Percentiles rank a stretch among this genome's conserved stretches.
These are phyloP conservation scores for Dendrolimus pini DNA, from an alignment of 2,888 invertebrate species.

Conservation along the genomic window DNA sequence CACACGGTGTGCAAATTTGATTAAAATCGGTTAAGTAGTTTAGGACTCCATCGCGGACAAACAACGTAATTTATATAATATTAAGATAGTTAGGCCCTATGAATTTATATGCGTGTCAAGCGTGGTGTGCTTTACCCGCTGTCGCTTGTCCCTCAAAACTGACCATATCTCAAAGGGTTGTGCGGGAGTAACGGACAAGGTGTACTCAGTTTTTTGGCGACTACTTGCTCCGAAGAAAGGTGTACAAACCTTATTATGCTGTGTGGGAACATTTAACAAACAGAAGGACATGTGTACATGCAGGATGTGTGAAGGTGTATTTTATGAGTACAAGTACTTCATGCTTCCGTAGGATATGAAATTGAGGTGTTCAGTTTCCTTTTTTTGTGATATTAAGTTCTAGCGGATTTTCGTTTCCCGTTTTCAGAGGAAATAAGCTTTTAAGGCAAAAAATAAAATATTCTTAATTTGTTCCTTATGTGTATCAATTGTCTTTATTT, in stretches of 20 bases:
- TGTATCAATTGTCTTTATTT: too few relatives aligned
- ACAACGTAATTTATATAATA: too few relatives aligned
- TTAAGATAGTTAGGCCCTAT: too few relatives aligned
- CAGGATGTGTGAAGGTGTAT: not conserved
- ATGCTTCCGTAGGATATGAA: conserved; percentile 9
- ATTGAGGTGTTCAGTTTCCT: conserved; percentile 13
- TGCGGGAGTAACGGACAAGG: conserved; percentile 28
- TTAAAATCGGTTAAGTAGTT: too few relatives aligned
- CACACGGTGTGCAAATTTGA: too few relatives aligned
- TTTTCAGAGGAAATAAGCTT: too few relatives aligned
- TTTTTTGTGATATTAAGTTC: conserved; percentile 11
- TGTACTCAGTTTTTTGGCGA: conserved; percentile 41
- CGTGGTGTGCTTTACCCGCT: not conserved
- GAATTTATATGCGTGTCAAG: too few relatives aligned
- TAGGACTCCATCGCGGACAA: too few relatives aligned
- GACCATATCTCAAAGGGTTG: conserved; percentile 21
- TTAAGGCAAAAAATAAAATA: too few relatives aligned
- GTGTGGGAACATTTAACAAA: conserved; percentile 18
- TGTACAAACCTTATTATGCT: conserved; percentile 28
- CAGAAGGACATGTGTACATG: conserved; percentile 1
- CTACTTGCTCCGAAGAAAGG: conserved; percentile 50
- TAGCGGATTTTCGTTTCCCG: too few relatives aligned
- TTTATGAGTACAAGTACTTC: not conserved
- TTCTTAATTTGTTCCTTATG: too few relatives aligned
- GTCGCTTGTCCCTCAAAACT: conserved; percentile 10